Base-by-base conservation (phyloP, 1,140 invertebrate genomes). In the Drosophila kanapiae region DNA sequence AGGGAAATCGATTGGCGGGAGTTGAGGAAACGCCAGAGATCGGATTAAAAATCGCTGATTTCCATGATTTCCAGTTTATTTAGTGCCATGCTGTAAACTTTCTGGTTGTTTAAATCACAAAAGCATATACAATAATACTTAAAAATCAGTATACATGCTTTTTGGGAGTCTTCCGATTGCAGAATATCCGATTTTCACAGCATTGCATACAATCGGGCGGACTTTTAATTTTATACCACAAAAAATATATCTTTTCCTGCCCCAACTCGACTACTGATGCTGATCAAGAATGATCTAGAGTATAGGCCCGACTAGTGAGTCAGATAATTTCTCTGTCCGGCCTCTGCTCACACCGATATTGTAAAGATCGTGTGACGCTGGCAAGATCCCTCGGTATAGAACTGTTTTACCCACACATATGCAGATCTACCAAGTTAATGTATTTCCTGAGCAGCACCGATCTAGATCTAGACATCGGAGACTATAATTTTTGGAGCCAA, bases 1-100 rank as follows among this genome's bases (percentile, higher is more conserved):
- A 40, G 56, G 58, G 7, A 60, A 45, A 61, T 61, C 63, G 42
- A 67, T 67, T 31, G 56, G 42, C 4, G 1, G n/a, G n/a, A 54
- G 45, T 3, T 29, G 40, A 13, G 6, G 14, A 18, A 33, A 14
- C 1, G 11, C 4, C 9, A 37, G 27, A 23, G 11, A 3, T 23
- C 7, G 10, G 27, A 16, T 3, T 5, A 40, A 37, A 40, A 56
- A 40, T 57, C 33, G n/a, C 9, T 48, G 38, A n/a, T 29, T 33
- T 14, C 18, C 4, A 38, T 37, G 27, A 7, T 23, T 40, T 14
- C 23, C 16, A 31, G 9, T 40, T 7, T 23, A n/a, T 31, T 18
- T 14, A 18, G 16, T 18, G 60, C 29, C 6, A 31, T 29, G 13
- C 8, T 35, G 11, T 13, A 5, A 40, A 40, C 38, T n/a, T 0